These are phyloP conservation scores for Pissodes strobi DNA, from an alignment of 1,140 invertebrate species.

Conservation along the genomic window DNA sequence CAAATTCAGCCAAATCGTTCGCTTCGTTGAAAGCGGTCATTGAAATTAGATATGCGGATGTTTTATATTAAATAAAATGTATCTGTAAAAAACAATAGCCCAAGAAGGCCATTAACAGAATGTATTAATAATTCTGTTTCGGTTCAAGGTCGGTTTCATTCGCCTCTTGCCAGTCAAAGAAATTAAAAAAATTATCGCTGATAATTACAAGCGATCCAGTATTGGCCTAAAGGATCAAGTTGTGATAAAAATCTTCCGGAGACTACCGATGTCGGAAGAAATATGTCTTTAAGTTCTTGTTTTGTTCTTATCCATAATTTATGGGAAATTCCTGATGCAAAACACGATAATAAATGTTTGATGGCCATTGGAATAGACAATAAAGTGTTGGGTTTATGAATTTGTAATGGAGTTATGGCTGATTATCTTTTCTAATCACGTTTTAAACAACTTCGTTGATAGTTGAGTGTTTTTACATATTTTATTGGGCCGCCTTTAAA, in stretches of 20 bases:
- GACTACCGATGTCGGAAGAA: too few relatives aligned
- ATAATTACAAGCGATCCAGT: not conserved
- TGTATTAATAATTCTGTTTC: too few relatives aligned
- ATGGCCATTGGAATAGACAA: not conserved
- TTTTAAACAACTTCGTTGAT: too few relatives aligned
- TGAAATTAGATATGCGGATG: not conserved
- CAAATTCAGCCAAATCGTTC: not conserved
- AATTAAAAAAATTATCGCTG: not conserved
- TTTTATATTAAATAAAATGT: too few relatives aligned
- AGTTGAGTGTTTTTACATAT: too few relatives aligned
- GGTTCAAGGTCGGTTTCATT: not conserved
- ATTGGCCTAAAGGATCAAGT: not conserved
- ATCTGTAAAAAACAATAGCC: too few relatives aligned
- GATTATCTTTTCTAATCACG: conserved; percentile 1
- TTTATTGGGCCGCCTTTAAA: too few relatives aligned
- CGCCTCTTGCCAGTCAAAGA: too few relatives aligned
- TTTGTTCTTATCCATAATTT: conserved; percentile 20
- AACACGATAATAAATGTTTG: conserved; percentile 14
- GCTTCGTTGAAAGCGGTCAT: not conserved
- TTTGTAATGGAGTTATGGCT: not conserved
- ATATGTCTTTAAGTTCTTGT: too few relatives aligned
- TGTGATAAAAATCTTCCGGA: too few relatives aligned
- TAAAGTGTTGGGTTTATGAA: not conserved
- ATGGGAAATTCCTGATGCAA: conserved; percentile 6
- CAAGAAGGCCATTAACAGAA: too few relatives aligned